Conservation (phyloP, 2,113 vertebrate species). For the Caranx ignobilis region DNA sequence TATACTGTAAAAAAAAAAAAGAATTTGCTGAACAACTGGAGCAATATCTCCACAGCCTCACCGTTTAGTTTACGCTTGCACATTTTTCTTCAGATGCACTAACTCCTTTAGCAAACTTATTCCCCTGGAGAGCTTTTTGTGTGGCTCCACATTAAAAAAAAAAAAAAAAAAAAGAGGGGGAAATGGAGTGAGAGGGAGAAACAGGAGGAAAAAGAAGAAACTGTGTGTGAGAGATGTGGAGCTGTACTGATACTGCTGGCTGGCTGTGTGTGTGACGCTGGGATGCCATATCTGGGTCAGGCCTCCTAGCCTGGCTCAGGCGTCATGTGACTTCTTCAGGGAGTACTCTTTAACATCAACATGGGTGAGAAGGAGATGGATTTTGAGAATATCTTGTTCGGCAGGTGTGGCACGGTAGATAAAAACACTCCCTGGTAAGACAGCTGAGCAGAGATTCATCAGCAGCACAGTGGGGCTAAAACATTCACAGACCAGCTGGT, state of each 20-base stretch:
- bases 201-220: constrained; percentile 1
- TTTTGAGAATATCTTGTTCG: constrained; percentile 59
- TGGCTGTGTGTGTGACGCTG: constrained; percentile 51
- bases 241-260: constrained; percentile 54
- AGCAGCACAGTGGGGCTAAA: constrained; percentile 63
- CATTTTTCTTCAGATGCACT: constrained; percentile 44
- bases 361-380: constrained; percentile 49
- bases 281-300: constrained; percentile 77
- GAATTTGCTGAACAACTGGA: constrained; percentile 48
- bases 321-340: constrained; percentile 43
- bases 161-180: not conserved
- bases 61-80: constrained; percentile 46
- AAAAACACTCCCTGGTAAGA: constrained; percentile 60
- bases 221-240: constrained; percentile 34
- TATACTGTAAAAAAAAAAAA: constrained; percentile 45
- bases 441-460: constrained; percentile 68
- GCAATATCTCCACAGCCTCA: constrained; percentile 37
- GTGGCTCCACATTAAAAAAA: constrained; percentile 4
- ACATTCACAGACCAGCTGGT: constrained; percentile 63
- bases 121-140: constrained; percentile 53
- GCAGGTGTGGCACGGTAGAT: constrained; percentile 70
- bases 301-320: constrained; percentile 63
- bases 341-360: constrained; percentile 58
- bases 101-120: constrained; percentile 55
- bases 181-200: not conserved